phyloP scores from a whole-genome alignment of 1,140 invertebrate genomes.

The Polypedilum vanderplanki region DNA sequence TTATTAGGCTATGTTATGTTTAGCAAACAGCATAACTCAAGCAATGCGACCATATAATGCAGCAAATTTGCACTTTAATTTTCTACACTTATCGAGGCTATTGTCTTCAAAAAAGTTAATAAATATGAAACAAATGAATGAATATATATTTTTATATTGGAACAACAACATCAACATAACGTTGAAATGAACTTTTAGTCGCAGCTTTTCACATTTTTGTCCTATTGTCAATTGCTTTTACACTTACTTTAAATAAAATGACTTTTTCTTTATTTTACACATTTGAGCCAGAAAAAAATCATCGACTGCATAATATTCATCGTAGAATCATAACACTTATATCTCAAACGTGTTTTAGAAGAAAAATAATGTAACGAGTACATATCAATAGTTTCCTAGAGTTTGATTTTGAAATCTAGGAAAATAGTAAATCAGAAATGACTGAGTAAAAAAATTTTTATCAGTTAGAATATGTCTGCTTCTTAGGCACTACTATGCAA shows the following conservation, averaged over 20 bases:
- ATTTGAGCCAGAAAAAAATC: not conserved
- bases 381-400: no score
- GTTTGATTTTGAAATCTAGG: no score
- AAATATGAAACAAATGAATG: not conserved
- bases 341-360: no score
- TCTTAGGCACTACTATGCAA: no score
- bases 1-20: constrained; percentile 12
- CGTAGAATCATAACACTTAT: no score
- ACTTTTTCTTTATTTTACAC: not conserved
- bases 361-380: no score
- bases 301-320: not conserved
- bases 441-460: no score
- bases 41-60: constrained; percentile 16
- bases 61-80: not conserved
- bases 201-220: not conserved
- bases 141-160: constrained; percentile 12
- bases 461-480: no score
- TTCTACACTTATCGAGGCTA: constrained; percentile 13
- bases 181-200: constrained; percentile 5
- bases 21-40: not conserved
- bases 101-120: not conserved
- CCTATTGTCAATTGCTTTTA: not conserved
- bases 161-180: not conserved
- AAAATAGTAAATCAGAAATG: no score
- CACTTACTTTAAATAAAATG: not conserved